Evolutionary conservation across 2,888 invertebrate species (phyloP), one percentile per base, ranked within the genome.

Genomic region (Apodemia duryi): DNA sequence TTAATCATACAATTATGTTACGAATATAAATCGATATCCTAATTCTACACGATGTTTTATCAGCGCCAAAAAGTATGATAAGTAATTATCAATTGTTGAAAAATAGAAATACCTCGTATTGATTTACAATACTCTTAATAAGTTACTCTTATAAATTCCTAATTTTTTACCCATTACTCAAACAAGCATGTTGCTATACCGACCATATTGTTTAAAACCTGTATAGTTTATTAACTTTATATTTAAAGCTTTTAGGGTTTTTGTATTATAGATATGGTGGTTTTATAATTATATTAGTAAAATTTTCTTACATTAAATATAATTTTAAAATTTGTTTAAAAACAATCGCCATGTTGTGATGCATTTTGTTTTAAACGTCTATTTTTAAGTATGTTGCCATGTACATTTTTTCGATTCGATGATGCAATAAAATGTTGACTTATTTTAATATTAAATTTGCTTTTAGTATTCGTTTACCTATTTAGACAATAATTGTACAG

Each of bases 401-500:
- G 57, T 57, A 32, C 32, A 57, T 32, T 29, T 29, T 28, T 29
- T 57, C 11, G 57, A 57, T 57, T 29, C 57, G 49, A 57, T 57
- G 29, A 32, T 57, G 57, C 57, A 57, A 57, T 57, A 29, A 57
- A 57, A 32, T 57, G 57, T 57, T 57, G 29, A 32, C 32, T 57
- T 57, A 29, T 57, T 57, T 57, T 57, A 57, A 29, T 54, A 54
- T 28, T 54, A 28, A 54, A 49, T n/a, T 6, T 29, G 28, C 32
- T 57, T 32, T 32, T 29, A 57, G 32, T 32, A 57, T 57, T 32
- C 11, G 57, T 57, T 57, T 57, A 32, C 57, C 32, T 57, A 57
- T 49, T 51, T 60, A 60, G 60, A 60, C 60, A 60, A 60, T 60
- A 60, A 60, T 60, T 60, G 60, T 60, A 60, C 35, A 60, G 60